These are phyloP conservation scores for Amphipyra berbera DNA, from an alignment of 2,888 invertebrate species.

Conservation along the genomic window DNA sequence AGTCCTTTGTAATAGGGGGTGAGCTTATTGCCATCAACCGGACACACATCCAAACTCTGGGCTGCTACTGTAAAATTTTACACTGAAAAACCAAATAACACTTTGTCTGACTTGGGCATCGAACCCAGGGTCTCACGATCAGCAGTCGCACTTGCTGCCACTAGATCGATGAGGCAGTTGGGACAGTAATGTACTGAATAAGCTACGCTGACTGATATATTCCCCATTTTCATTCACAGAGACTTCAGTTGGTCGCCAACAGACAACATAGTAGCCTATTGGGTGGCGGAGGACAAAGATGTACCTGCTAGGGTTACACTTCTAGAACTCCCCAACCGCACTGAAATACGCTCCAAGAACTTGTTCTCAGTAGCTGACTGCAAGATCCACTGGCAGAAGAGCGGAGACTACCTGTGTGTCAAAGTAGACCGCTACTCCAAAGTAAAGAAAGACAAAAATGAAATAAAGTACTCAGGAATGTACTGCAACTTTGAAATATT, in stretches of 20 bases:
- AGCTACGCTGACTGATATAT: too few species aligned
- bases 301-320: constrained; percentile 98
- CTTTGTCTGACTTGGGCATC: too few species aligned
- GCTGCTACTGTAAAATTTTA: too few species aligned
- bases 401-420: constrained; percentile 98
- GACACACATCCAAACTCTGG: too few species aligned
- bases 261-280: constrained; percentile 98
- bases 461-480: constrained; percentile 98
- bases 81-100: too few species aligned
- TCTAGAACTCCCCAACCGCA: constrained; percentile 97
- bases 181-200: too few species aligned
- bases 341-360: constrained; percentile 97
- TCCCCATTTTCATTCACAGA: constrained; percentile 76
- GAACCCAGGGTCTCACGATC: too few species aligned
- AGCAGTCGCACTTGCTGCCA: too few species aligned
- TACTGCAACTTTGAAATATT: constrained; percentile 99
- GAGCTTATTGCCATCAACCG: too few species aligned
- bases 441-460: constrained; percentile 97
- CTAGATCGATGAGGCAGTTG: too few species aligned
- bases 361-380: constrained; percentile 99
- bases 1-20: too few species aligned
- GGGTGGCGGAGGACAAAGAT: constrained; percentile 99
- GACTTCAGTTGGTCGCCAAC: constrained; percentile 99
- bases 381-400: constrained; percentile 99
- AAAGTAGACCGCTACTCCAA: constrained; percentile 95